A percentile compares a stretch with the other conserved stretches of the same genome.
Conservation (phyloP, 2,888 invertebrate genomes). For the Nymphalis urticae region DNA sequence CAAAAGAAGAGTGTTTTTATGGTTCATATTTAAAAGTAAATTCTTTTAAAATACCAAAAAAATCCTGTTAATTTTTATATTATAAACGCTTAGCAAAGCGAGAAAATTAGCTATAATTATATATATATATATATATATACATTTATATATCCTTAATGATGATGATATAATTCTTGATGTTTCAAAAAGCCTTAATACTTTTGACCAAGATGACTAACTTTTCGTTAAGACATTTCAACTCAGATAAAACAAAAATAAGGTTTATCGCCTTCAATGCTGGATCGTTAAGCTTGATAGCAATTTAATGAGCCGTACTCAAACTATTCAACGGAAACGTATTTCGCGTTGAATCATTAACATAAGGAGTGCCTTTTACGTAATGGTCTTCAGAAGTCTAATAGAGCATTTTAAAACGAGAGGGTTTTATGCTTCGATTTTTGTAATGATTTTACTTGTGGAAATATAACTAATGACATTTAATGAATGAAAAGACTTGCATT, state of each 20-base stretch:
- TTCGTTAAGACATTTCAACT: too few species aligned
- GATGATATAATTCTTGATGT: too few species aligned
- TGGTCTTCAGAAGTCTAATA: conserved; percentile 13
- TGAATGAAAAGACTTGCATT: background rate
- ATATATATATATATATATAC: too few species aligned
- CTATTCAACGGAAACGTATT: background rate
- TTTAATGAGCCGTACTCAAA: conserved; percentile 12
- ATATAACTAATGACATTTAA: background rate
- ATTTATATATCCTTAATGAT: too few species aligned
- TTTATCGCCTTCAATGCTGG: conserved; percentile 7
- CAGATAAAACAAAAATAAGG: conserved; percentile 1
- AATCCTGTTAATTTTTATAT: too few species aligned
- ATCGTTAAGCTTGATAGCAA: conserved; percentile 9
- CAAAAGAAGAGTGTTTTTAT: too few species aligned
- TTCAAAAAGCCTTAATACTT: too few species aligned
- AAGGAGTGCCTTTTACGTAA: conserved; percentile 14
- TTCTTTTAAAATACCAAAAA: too few species aligned
- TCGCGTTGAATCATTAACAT: conserved; percentile 14
- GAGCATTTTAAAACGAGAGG: conserved; percentile 1
- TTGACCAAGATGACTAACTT: too few species aligned
- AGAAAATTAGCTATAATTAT: too few species aligned
- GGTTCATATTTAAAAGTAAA: too few species aligned
- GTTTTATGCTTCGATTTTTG: background rate
- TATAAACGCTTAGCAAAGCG: too few species aligned
- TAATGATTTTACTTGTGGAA: background rate